Evolutionary conservation across 2,113 vertebrate species (phyloP), one percentile per base, ranked within the genome.

Genomic region (Pardalotus punctatus): DNA sequence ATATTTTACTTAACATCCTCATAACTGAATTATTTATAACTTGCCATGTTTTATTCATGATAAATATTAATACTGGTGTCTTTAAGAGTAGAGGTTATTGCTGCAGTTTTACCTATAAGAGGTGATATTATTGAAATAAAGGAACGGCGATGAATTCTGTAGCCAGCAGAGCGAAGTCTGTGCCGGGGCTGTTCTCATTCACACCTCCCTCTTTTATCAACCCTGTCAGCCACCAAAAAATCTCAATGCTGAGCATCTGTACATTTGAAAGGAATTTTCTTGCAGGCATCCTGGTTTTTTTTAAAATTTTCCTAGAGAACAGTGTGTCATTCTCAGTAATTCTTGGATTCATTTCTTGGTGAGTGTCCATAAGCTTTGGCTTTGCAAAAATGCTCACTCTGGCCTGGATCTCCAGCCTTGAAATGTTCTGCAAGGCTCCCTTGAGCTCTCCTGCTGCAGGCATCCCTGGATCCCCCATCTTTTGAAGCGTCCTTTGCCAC

Each of bases 21-120:
- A 86, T 97, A 95, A 97, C 95, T 98, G 97, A 97, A 98, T 99
- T 98, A 99, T 99, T 98, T 98, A 98, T 98, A 83, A 92, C 87
- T 85, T 85, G 2, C 93, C 95, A 96, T 98, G 96, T 97, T 96
- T 98, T 98, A 98, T 98, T 98, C 97, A 98, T 97, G 97, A 96
- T 97, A 96, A 97, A 95, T 95, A 92, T 95, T 94, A 94, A 97
- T 97, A 94, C 94, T 54, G 62, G 90, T 97, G 96, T 97, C 97
- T 98, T 97, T 96, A 96, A 94, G 83, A 96, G 93, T 65, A 74
- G 95, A 93, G 95, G 94, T 96, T 97, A 96, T 97, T 83, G 88
- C 96, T 83, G 96, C 86, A 95, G 88, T 93, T 97, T 95, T 97
- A 97, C 94, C 96, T 97, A 27, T 72, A 85, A 88, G 94, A 96